Evolutionary conservation across 2,797 vertebrate genomes (phyloP).

Genomic region (Ptychobarbus kaznakovi): DNA sequence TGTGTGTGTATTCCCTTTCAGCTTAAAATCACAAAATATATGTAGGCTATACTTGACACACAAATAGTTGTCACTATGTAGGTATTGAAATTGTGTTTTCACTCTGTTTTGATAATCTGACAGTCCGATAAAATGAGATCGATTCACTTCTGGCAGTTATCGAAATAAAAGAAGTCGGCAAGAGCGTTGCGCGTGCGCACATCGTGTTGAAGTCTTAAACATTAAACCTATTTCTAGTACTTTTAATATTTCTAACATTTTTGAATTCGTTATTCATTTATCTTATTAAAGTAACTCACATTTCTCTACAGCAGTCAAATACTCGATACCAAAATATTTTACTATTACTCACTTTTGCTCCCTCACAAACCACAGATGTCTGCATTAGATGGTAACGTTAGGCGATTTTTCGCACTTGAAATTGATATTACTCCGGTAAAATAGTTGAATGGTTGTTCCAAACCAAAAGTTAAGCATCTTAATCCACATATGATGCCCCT

Average conservation of each 20-base stretch:
- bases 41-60: background rate
- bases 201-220: background rate
- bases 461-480: background rate
- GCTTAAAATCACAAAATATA: background rate
- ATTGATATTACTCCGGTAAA: too few relatives aligned
- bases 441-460: background rate
- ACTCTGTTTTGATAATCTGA: background rate
- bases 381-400: too few relatives aligned
- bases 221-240: background rate
- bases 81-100: background rate
- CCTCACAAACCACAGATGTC: background rate
- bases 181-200: background rate
- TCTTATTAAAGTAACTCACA: background rate
- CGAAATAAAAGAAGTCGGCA: background rate
- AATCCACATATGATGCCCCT: background rate
- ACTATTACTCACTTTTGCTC: too few relatives aligned
- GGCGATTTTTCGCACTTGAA: too few relatives aligned
- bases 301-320: background rate
- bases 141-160: background rate
- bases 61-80: background rate
- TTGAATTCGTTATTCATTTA: background rate
- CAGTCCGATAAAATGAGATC: background rate
- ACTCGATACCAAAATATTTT: too few relatives aligned
- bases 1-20: background rate
- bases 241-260: background rate